phyloP scores from a whole-genome alignment of 2,888 invertebrate species.

The Kryphioiulus occultus region DNA sequence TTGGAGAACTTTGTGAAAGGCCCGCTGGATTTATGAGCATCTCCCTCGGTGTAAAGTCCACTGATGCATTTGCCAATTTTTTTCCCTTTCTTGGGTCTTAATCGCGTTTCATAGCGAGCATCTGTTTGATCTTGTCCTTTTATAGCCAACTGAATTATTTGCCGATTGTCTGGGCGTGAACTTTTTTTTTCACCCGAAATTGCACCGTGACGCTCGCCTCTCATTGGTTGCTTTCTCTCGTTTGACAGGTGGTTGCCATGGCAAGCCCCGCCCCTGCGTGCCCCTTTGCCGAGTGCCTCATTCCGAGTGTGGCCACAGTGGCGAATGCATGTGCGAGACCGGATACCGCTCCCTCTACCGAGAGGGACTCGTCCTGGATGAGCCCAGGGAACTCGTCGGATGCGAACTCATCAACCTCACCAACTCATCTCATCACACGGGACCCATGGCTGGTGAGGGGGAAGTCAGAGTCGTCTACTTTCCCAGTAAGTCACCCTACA shows the following conservation, averaged over 20 bases:
- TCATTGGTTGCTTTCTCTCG: conserved; percentile 18
- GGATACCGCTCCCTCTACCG: conserved; percentile 56
- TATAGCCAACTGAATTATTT: neutral
- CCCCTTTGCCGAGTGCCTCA: conserved; percentile 57
- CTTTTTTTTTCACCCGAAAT: neutral
- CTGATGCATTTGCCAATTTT: neutral
- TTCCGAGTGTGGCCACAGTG: conserved; percentile 58
- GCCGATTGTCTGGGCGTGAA: neutral
- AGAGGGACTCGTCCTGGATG: conserved; percentile 49
- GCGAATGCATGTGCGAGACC: conserved; percentile 57
- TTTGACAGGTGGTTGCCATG: conserved; percentile 63
- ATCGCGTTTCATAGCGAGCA: neutral
- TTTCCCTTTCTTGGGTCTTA: neutral
- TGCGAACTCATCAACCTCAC: conserved; percentile 53
- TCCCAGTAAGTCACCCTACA: conserved; percentile 52
- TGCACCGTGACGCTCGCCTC: neutral
- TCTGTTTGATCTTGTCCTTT: conserved; percentile 20
- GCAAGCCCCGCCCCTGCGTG: conserved; percentile 61
- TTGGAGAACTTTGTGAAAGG: neutral
- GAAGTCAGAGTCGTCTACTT: conserved; percentile 53
- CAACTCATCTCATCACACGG: conserved; percentile 54
- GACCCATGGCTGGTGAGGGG: conserved; percentile 48
- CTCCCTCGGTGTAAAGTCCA: neutral
- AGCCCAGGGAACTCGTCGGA: conserved; percentile 48
- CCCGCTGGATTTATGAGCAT: neutral